A percentile compares a stretch with the other conserved stretches of the same genome.
Evolutionary conservation across 2,888 invertebrate species (phyloP).

Genomic region (Phortica okadai): DNA sequence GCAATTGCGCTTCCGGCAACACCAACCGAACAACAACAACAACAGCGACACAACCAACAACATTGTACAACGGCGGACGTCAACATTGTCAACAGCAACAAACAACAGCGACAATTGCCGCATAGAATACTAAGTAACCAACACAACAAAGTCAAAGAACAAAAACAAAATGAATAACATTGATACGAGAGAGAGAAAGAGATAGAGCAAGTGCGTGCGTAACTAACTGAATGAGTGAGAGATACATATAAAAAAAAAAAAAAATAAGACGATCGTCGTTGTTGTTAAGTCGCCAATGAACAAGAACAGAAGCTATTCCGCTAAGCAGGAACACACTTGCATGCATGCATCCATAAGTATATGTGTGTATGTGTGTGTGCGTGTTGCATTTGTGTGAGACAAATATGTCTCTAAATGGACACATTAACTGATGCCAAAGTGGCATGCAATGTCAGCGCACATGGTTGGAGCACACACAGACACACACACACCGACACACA

Average conservation of each 20-base stretch:
- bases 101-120: slow-evolving; percentile 9
- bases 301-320: neutral
- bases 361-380: too few relatives aligned
- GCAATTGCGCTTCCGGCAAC: slow-evolving; percentile 71
- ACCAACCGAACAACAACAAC: slow-evolving; percentile 32
- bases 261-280: too few relatives aligned
- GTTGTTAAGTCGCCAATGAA: too few relatives aligned
- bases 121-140: slow-evolving; percentile 20
- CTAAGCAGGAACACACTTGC: neutral
- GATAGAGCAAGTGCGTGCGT: neutral
- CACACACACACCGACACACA: too few relatives aligned
- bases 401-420: slow-evolving; percentile 29
- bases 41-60: slow-evolving; percentile 35
- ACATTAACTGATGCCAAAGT: slow-evolving; percentile 23
- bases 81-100: slow-evolving; percentile 7
- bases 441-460: slow-evolving; percentile 8
- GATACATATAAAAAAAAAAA: too few relatives aligned
- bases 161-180: neutral
- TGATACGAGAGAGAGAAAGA: neutral
- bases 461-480: neutral
- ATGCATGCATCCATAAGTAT: neutral
- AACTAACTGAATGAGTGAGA: neutral
- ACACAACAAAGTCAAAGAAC: neutral
- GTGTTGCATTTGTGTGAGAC: neutral
- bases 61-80: slow-evolving; percentile 35